phyloP scores from a whole-genome alignment of 2,888 invertebrate species.

The Pyralis farinalis region DNA sequence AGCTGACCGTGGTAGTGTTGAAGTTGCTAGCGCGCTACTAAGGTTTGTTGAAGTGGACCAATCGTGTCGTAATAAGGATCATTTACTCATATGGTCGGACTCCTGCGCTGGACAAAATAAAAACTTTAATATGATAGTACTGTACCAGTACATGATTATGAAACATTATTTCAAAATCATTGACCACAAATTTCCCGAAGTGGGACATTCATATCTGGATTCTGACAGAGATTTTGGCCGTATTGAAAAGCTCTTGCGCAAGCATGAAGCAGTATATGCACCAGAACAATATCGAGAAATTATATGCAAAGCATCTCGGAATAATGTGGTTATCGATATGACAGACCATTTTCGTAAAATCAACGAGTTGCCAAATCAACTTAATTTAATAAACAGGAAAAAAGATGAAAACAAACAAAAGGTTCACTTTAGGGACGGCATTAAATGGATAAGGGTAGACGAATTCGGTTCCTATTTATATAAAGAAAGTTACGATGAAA shows the following conservation, averaged over 20 bases:
- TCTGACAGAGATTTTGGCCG: constrained; percentile 37
- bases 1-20: constrained; percentile 11
- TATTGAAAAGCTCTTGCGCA: constrained; percentile 32
- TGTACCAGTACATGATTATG: constrained; percentile 10
- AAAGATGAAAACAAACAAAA: constrained; percentile 10
- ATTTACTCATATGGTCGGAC: no score
- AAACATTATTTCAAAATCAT: constrained; percentile 29
- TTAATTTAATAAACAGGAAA: no score
- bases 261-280: constrained; percentile 24
- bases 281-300: constrained; percentile 31
- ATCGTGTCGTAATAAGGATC: constrained; percentile 14
- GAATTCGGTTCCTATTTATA: constrained; percentile 21
- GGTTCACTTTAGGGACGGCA: constrained; percentile 25
- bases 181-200: constrained; percentile 39
- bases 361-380: no score
- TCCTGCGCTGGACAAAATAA: no score
- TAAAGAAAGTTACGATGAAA: constrained; percentile 19
- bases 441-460: constrained; percentile 27
- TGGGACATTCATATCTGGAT: constrained; percentile 36
- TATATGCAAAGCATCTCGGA: constrained; percentile 9
- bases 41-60: constrained; percentile 17
- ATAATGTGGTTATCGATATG: constrained; percentile 15
- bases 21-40: constrained; percentile 7
- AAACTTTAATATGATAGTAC: no score
- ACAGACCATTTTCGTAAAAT: no score